Evolutionary conservation across 2,888 invertebrate species (phyloP).

Genomic region (Drosophila emarginata): DNA sequence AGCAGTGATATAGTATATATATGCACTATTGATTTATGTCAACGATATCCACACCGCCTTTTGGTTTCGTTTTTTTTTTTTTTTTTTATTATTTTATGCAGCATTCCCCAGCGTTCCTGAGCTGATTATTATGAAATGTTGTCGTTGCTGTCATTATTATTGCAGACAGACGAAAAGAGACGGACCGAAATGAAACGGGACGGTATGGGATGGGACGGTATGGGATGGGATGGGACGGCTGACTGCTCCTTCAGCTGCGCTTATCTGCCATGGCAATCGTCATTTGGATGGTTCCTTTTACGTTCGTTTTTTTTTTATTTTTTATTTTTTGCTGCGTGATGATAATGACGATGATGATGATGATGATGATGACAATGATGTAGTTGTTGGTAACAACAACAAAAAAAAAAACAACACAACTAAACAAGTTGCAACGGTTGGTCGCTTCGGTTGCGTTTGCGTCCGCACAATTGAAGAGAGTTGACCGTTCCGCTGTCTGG

Average conservation of each 20-base stretch:
- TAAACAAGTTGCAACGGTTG: slow-evolving; percentile 34
- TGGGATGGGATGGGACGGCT: background rate
- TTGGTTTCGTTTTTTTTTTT: background rate
- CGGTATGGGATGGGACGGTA: too few species aligned
- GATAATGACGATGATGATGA: background rate
- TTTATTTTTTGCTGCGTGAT: background rate
- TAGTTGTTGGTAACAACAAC: background rate
- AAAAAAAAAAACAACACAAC: slow-evolving; percentile 26
- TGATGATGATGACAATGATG: slow-evolving; percentile 4
- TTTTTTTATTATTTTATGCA: slow-evolving; percentile 28
- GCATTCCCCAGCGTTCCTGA: slow-evolving; percentile 34
- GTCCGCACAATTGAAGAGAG: slow-evolving; percentile 40
- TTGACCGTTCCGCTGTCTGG: slow-evolving; percentile 68
- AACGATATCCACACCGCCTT: background rate
- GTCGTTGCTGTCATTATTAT: slow-evolving; percentile 47
- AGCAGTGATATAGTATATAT: background rate
- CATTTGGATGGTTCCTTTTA: slow-evolving; percentile 4
- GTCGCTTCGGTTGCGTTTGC: slow-evolving; percentile 42
- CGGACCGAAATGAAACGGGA: background rate
- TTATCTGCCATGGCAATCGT: slow-evolving; percentile 16
- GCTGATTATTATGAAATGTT: slow-evolving; percentile 60
- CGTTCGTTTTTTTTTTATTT: background rate
- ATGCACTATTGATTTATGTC: slow-evolving; percentile 6
- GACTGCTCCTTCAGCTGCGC: slow-evolving; percentile 14
- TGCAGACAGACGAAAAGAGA: slow-evolving; percentile 15